phyloP scores from a whole-genome alignment of 2,113 vertebrate genomes.

The Carettochelys insculpta region DNA sequence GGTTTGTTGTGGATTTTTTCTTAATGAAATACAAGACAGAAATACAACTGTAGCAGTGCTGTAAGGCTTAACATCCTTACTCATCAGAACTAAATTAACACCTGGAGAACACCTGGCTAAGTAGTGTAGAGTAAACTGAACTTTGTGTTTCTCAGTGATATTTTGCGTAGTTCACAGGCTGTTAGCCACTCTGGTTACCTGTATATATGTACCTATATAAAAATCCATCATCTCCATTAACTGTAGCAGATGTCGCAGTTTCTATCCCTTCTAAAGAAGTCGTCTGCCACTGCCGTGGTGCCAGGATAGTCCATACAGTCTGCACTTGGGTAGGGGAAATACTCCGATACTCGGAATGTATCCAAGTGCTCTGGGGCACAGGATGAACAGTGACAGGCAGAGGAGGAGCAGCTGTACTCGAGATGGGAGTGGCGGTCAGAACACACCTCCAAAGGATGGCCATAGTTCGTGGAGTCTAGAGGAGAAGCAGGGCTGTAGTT shows the following conservation, averaged over 20 bases:
- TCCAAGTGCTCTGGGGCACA: constrained; percentile 69
- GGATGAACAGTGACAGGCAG: constrained; percentile 78
- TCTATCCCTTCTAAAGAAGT: constrained; percentile 82
- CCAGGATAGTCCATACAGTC: constrained; percentile 79
- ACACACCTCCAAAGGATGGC: constrained; percentile 71
- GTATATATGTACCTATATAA: background rate
- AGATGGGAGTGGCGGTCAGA: constrained; percentile 55
- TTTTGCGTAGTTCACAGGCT: constrained; percentile 33
- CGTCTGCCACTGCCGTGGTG: constrained; percentile 57
- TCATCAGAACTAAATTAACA: background rate
- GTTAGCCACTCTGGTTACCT: background rate
- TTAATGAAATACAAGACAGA: background rate
- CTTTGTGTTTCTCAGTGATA: constrained; percentile 5
- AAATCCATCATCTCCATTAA: constrained; percentile 68
- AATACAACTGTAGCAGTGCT: background rate
- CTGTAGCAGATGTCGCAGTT: constrained; percentile 86
- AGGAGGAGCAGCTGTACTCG: constrained; percentile 54
- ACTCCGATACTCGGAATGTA: constrained; percentile 53
- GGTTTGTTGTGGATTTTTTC: background rate
- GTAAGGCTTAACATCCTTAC: fast-evolving
- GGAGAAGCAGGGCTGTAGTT: constrained; percentile 79
- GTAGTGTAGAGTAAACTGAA: constrained; percentile 19
- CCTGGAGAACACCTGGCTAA: background rate
- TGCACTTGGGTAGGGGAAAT: constrained; percentile 65
- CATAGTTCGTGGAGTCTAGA: constrained; percentile 75